Evolutionary conservation across 37 sponge, comb jelly and placozoan species (phyloP).

Genomic region (Tethya wilhelma): DNA sequence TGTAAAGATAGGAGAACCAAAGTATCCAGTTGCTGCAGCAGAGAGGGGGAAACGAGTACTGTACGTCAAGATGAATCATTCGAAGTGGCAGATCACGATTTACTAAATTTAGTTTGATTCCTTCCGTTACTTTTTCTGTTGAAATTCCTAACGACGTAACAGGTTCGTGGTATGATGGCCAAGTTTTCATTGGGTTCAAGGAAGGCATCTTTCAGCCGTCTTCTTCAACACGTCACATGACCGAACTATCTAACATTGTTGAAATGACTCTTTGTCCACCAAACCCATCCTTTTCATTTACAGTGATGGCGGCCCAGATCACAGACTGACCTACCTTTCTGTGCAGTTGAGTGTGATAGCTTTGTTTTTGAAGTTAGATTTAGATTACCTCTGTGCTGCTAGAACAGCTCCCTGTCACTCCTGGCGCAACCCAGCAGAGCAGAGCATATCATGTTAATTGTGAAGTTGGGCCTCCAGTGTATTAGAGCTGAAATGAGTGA

Average conservation of each 20-base stretch:
- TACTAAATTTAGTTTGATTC: slow-evolving; percentile 53
- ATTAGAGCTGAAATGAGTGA: slow-evolving; percentile 36
- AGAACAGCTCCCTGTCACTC: slow-evolving; percentile 67
- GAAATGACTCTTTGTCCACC: not conserved
- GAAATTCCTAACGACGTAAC: slow-evolving; percentile 53
- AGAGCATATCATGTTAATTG: slow-evolving; percentile 62
- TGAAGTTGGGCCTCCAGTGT: slow-evolving; percentile 64
- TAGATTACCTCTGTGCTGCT: slow-evolving; percentile 45
- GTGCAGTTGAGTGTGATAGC: slow-evolving; percentile 57
- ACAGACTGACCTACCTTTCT: slow-evolving; percentile 50
- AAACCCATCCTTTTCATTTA: slow-evolving; percentile 46
- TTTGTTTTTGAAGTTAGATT: slow-evolving; percentile 42
- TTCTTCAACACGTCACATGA: slow-evolving; percentile 33
- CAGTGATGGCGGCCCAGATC: slow-evolving; percentile 71
- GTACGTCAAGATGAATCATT: slow-evolving; percentile 37
- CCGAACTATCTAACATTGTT: no score
- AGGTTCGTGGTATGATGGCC: slow-evolving; percentile 43
- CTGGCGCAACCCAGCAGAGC: slow-evolving; percentile 49
- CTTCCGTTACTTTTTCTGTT: slow-evolving; percentile 40
- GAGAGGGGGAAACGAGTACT: slow-evolving; percentile 44
- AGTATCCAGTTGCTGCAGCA: slow-evolving; percentile 64
- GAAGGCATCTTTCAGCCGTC: slow-evolving; percentile 52
- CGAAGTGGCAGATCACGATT: slow-evolving; percentile 68
- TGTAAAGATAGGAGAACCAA: slow-evolving; percentile 69
- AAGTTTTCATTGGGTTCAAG: slow-evolving; percentile 49